Evolutionary conservation across 2,888 invertebrate species (phyloP).

Genomic region (Amblyjoppa fuscipennis): DNA sequence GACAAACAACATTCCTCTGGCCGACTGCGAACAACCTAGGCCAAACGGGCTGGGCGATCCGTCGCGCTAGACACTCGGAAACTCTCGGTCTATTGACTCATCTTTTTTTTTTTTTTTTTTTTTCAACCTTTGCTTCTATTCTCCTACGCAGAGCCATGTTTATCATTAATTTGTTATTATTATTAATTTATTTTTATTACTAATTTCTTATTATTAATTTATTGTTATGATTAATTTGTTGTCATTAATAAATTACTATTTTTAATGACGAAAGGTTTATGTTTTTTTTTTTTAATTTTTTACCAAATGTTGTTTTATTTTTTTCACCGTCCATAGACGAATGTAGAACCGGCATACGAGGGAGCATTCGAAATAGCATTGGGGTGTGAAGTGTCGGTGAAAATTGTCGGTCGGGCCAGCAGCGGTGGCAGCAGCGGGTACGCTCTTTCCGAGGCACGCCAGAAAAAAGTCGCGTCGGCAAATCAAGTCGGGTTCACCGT

Average conservation of each 20-base stretch:
- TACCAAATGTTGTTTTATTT: too few species aligned
- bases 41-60: conserved; percentile 16
- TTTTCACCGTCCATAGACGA: conserved; percentile 7
- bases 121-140: too few species aligned
- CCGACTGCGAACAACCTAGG: conserved; percentile 32
- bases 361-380: conserved; percentile 48
- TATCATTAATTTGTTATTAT: too few species aligned
- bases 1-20: conserved; percentile 66
- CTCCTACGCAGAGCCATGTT: too few species aligned
- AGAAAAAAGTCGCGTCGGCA: conserved; percentile 35
- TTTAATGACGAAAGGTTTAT: background rate
- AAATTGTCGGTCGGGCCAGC: conserved; percentile 59
- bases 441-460: conserved; percentile 29
- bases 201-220: background rate
- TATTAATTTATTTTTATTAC: background rate
- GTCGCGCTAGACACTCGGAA: background rate
- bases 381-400: conserved; percentile 30
- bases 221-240: background rate
- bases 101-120: background rate
- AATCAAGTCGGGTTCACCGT: conserved; percentile 49
- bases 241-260: background rate
- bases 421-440: conserved; percentile 15
- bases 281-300: background rate
- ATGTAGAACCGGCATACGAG: conserved; percentile 10
- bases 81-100: background rate